These are phyloP conservation scores for Esox masquinongy DNA, from an alignment of 2,797 vertebrate species.

Conservation along the genomic window DNA sequence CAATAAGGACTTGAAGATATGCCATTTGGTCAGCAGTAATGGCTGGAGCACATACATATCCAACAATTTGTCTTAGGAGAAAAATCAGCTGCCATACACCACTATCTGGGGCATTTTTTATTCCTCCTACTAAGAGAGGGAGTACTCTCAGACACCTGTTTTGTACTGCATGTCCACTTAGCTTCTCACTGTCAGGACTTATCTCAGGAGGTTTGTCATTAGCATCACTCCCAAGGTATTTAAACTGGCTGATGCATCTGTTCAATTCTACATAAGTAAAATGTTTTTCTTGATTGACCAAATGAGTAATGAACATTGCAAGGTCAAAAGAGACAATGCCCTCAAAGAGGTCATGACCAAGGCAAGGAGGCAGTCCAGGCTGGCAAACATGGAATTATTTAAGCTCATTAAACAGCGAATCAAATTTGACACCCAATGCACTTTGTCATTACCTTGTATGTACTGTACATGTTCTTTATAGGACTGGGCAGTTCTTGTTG, in stretches of 20 bases:
- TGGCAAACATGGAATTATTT: slow-evolving; percentile 12
- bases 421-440: not conserved
- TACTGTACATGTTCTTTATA: too few relatives aligned
- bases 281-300: too few relatives aligned
- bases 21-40: slow-evolving; percentile 30
- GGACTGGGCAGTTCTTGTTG: too few relatives aligned
- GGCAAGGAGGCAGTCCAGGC: slow-evolving; percentile 12
- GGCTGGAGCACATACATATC: slow-evolving; percentile 21
- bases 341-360: slow-evolving; percentile 15
- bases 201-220: too few relatives aligned
- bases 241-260: too few relatives aligned
- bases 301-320: too few relatives aligned
- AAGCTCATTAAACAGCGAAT: slow-evolving; percentile 3
- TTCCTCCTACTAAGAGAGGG: slow-evolving; percentile 23
- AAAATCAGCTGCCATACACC: slow-evolving; percentile 27
- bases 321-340: slow-evolving; percentile 15
- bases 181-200: too few relatives aligned
- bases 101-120: slow-evolving; percentile 23
- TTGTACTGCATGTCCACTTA: too few relatives aligned
- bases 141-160: slow-evolving; percentile 36
- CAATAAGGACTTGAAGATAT: slow-evolving; percentile 35
- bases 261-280: too few relatives aligned
- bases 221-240: too few relatives aligned
- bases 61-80: slow-evolving; percentile 17
- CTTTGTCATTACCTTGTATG: too few relatives aligned